Evolutionary conservation across 2,113 vertebrate genomes (phyloP).

Genomic region (Heteronetta atricapilla): DNA sequence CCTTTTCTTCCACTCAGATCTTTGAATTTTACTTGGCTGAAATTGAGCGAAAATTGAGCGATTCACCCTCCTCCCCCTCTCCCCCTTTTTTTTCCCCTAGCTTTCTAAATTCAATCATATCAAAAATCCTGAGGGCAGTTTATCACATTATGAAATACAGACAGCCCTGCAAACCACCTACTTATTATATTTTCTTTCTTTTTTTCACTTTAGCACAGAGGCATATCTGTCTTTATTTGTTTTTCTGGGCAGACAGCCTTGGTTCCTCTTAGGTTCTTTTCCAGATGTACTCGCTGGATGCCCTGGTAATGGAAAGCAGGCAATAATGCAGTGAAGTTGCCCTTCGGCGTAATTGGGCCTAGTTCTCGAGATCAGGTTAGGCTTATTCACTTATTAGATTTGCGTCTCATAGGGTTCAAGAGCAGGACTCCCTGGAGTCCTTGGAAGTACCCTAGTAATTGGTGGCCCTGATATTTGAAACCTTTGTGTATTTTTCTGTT

Average conservation of each 20-base stretch:
- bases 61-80: conserved; percentile 31
- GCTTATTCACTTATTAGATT: conserved; percentile 86
- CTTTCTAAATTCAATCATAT: conserved; percentile 80
- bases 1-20: conserved; percentile 29
- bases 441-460: conserved; percentile 82
- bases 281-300: conserved; percentile 81
- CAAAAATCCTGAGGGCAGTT: conserved; percentile 80
- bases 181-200: conserved; percentile 83
- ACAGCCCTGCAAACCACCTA: conserved; percentile 81
- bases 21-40: conserved; percentile 48
- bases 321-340: conserved; percentile 82
- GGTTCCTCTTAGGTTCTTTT: conserved; percentile 80
- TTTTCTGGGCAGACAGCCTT: conserved; percentile 83
- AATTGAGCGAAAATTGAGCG: conserved; percentile 69
- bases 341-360: conserved; percentile 79
- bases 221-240: conserved; percentile 86
- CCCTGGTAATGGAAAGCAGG: conserved; percentile 85
- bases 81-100: not conserved
- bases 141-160: conserved; percentile 86
- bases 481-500: conserved; percentile 80
- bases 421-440: conserved; percentile 78
- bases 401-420: conserved; percentile 79
- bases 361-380: conserved; percentile 83
- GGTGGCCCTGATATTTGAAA: conserved; percentile 84
- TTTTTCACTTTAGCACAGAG: conserved; percentile 73